Base-by-base conservation (phyloP, 1,140 invertebrate species). In the Zaprionus nigranus region DNA sequence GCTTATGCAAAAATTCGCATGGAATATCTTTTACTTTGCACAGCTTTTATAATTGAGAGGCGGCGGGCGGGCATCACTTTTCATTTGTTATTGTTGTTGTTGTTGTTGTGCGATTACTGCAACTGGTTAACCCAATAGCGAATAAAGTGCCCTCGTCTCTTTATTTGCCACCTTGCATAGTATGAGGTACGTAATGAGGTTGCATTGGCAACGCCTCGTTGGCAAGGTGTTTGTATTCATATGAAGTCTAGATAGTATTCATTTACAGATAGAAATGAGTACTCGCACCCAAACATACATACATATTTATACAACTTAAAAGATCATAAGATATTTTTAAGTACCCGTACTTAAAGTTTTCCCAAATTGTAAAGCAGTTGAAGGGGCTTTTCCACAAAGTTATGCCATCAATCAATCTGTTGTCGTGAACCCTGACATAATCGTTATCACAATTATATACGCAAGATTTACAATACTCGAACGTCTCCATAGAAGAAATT, bases 21-120 rank as follows among this genome's bases (percentile, higher is more conserved):
- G 62, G 75, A 68, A 68, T 79, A 74, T 72, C 83, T 72, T 71
- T 82, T 88, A 83, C 77, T 87, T 78, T 80, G 79, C 79, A 64
- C 49, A 64, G 74, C 53, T 67, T 70, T 66, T 46, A 15, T 46
- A 46, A 46, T 46, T 46, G 40, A 46, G 40, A 9, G 40, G 7
- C n/a, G 40, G 3, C n/a, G n/a, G n/a, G 40, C n/a, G 7, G 40
- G 40, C 2, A 46, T 43, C 51, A 73, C 67, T 65, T 86, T 61
- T 34, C 9, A 34, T 34, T 34, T 34, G 9, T 3, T 34, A 34
- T 34, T 11, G 30, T 30, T 28, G 28, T 30, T 30, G 28, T 30
- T 30, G 30, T 34, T 34, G 66, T 76, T 74, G 82, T 57, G 12
- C 28, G 28, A 51, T 34, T 34, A 40, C 15, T 69, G 63, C 78